Conservation (phyloP, 92 coral and sea anemone species). For the Paramuricea clavata region DNA sequence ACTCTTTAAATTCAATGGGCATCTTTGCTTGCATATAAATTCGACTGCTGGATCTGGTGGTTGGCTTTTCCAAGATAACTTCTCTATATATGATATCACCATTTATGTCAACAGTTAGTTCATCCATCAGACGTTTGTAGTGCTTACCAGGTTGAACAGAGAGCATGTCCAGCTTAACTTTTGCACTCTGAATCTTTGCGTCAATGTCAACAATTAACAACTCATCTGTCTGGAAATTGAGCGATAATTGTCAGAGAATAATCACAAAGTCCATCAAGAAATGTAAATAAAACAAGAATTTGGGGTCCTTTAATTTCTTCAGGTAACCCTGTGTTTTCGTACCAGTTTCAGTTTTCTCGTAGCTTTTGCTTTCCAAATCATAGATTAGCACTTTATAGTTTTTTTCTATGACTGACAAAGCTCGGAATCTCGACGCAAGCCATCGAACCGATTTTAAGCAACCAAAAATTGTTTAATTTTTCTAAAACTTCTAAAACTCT, state of each 20-base stretch:
- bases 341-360: background rate
- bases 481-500: no score
- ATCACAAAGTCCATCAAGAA: constrained; percentile 10
- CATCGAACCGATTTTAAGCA: background rate
- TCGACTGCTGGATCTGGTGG: background rate
- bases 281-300: no score
- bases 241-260: background rate
- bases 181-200: constrained; percentile 6
- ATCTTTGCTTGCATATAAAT: background rate
- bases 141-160: constrained; percentile 12
- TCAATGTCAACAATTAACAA: constrained; percentile 1
- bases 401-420: constrained; percentile 3
- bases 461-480: background rate
- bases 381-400: background rate
- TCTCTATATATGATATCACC: background rate
- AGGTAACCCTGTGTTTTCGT: no score
- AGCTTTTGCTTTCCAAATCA: background rate
- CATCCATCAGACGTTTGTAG: constrained; percentile 4
- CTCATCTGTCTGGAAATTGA: constrained; percentile 2
- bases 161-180: constrained; percentile 17
- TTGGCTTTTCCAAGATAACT: constrained; percentile 1
- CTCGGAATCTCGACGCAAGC: constrained; percentile 10
- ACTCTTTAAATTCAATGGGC: background rate
- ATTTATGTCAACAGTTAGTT: constrained; percentile 1
- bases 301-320: no score